A percentile compares a stretch with the other conserved stretches of the same genome.
These are phyloP conservation scores for Chiroxiphia lanceolata DNA, from an alignment of 2,797 vertebrate species.

Conservation along the genomic window DNA sequence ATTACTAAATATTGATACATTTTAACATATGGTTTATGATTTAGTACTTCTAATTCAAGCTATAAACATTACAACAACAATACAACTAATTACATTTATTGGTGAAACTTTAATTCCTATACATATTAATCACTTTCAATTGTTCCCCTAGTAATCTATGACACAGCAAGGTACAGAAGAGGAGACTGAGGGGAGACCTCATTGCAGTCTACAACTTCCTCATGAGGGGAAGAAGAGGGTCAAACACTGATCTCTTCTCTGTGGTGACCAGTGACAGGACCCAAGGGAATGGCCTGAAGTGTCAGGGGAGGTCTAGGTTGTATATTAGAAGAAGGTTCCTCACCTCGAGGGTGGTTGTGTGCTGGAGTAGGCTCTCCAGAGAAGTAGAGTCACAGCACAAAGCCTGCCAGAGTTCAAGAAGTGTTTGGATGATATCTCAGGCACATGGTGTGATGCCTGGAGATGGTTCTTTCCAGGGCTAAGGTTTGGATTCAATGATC, in stretches of 20 bases:
- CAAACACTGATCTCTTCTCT: neutral
- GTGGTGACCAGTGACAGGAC: neutral
- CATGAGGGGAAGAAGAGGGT: neutral
- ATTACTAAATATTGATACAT: constrained; percentile 32
- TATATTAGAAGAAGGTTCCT: neutral
- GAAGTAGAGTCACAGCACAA: neutral
- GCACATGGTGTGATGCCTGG: neutral
- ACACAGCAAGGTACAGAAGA: neutral
- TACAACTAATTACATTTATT: constrained; percentile 30
- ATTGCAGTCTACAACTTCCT: neutral
- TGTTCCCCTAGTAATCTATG: neutral
- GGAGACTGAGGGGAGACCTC: neutral
- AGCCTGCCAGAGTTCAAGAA: neutral
- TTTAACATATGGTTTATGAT: constrained; percentile 24
- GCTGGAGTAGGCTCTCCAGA: neutral
- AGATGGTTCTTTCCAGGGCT: neutral
- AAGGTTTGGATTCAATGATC: neutral
- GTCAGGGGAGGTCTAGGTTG: neutral
- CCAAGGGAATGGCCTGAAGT: neutral
- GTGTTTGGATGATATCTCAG: neutral
- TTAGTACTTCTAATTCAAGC: constrained; percentile 14
- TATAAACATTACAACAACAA: constrained; percentile 27
- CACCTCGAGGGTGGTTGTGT: neutral
- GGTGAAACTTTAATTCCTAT: constrained; percentile 26
- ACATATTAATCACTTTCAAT: constrained; percentile 37